Evolutionary conservation across 1,140 invertebrate genomes (phyloP).

Genomic region (Sminthurides bifidus): DNA sequence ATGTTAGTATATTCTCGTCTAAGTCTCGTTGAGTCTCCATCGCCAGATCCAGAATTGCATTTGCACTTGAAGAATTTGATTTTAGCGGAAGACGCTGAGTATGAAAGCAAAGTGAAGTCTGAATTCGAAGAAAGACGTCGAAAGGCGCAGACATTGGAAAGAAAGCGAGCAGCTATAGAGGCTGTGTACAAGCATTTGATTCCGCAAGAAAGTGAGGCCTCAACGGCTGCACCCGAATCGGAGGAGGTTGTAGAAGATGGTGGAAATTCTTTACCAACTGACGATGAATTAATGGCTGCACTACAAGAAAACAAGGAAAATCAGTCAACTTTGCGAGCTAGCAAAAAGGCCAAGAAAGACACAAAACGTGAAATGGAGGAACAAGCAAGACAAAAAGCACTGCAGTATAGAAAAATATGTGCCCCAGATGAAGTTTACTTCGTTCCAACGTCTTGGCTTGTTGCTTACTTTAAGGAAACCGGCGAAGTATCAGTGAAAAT

Average conservation of each 20-base stretch:
- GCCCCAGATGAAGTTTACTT: conserved; percentile 2
- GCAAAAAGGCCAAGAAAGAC: neutral
- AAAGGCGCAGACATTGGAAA: conserved; percentile 27
- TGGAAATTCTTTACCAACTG: neutral
- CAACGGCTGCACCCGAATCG: neutral
- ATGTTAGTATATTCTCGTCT: conserved; percentile 33
- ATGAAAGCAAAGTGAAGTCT: conserved; percentile 38
- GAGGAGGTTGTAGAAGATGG: conserved; percentile 11
- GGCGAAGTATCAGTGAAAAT: conserved; percentile 31
- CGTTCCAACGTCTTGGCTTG: neutral
- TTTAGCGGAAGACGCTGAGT: conserved; percentile 38
- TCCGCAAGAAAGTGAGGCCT: conserved; percentile 39
- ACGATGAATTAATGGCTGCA: neutral
- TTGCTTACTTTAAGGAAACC: neutral
- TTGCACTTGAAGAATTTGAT: conserved; percentile 35
- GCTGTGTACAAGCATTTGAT: neutral
- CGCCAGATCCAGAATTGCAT: conserved; percentile 31
- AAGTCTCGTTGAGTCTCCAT: conserved; percentile 43
- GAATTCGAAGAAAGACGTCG: conserved; percentile 34
- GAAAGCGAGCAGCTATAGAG: neutral
- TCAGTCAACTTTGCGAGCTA: neutral
- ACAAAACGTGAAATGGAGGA: neutral
- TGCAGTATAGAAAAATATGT: neutral
- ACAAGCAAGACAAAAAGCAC: neutral
- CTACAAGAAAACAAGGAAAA: neutral